These are phyloP conservation scores for Drosophila bocqueti DNA, from an alignment of 1,140 invertebrate genomes.

Conservation along the genomic window DNA sequence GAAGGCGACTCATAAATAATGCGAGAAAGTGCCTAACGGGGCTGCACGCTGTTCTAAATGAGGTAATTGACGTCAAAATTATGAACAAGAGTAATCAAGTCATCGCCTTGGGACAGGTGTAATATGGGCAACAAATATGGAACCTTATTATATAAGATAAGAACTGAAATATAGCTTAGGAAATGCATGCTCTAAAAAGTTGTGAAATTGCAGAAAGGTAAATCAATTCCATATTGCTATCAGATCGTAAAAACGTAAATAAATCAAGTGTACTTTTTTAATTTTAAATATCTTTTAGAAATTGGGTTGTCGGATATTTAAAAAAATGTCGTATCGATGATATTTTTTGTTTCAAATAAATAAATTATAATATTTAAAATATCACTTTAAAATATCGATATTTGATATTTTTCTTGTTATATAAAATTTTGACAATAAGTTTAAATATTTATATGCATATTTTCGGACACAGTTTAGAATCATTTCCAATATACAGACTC, in stretches of 20 bases:
- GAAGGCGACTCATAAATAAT: conserved; percentile 21
- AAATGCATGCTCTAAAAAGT: background rate
- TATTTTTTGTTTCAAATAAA: too few species aligned
- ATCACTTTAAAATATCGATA: too few species aligned
- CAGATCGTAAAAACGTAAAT: background rate
- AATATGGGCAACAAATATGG: conserved; percentile 8
- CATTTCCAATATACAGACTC: too few species aligned
- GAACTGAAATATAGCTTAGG: too few species aligned
- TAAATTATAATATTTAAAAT: too few species aligned
- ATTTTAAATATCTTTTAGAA: background rate
- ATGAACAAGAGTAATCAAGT: conserved; percentile 39
- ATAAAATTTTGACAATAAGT: too few species aligned
- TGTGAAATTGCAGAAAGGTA: background rate
- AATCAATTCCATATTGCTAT: background rate
- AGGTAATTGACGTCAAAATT: conserved; percentile 42
- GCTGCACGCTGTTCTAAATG: conserved; percentile 34
- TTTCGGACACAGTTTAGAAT: too few species aligned
- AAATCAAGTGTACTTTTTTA: too few species aligned
- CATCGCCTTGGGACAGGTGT: conserved; percentile 24
- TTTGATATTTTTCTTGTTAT: too few species aligned
- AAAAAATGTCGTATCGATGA: too few species aligned
- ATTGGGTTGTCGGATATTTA: too few species aligned
- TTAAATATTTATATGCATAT: too few species aligned
- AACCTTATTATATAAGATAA: background rate
- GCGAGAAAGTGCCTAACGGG: conserved; percentile 18